Percentiles rank a stretch among this genome's conserved stretches.
Conservation (phyloP, 2,797 vertebrate genomes). For the Xiphophorus birchmanni region DNA sequence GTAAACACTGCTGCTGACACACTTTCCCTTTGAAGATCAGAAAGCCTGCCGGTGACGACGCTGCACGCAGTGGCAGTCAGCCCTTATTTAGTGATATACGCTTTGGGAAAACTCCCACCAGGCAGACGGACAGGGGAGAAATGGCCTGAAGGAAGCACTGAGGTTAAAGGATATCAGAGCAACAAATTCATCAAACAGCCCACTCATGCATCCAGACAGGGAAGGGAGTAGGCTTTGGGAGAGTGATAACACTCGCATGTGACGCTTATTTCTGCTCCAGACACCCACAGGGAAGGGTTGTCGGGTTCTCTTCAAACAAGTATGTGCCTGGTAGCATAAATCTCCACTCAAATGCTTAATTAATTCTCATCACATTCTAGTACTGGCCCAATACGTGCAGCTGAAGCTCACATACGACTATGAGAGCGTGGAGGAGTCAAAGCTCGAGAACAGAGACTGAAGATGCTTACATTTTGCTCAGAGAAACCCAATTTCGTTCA, state of each 20-base stretch:
- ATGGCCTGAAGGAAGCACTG: slow-evolving; percentile 48
- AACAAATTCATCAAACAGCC: slow-evolving; percentile 64
- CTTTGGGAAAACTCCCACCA: slow-evolving; percentile 38
- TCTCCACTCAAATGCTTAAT: slow-evolving; percentile 28
- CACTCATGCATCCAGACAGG: slow-evolving; percentile 38
- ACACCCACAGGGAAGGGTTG: slow-evolving; percentile 27
- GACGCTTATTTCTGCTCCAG: slow-evolving; percentile 50
- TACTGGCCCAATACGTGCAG: slow-evolving; percentile 15
- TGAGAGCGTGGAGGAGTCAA: slow-evolving; percentile 17
- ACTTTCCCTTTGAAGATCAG: slow-evolving; percentile 17
- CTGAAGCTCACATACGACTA: slow-evolving; percentile 4
- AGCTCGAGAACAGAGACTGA: not conserved
- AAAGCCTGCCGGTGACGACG: slow-evolving; percentile 21
- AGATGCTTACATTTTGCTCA: slow-evolving; percentile 13
- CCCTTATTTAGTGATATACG: slow-evolving; percentile 34
- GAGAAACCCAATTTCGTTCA: slow-evolving; percentile 16
- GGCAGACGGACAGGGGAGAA: slow-evolving; percentile 1
- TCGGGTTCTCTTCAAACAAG: slow-evolving; percentile 5
- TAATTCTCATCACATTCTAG: slow-evolving; percentile 55
- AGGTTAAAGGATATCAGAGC: slow-evolving; percentile 67
- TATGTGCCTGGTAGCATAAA: slow-evolving; percentile 11
- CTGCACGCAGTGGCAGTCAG: slow-evolving; percentile 35
- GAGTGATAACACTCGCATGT: slow-evolving; percentile 62
- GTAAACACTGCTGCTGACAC: slow-evolving; percentile 7
- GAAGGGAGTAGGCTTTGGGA: slow-evolving; percentile 42